Percentiles rank a stretch among this genome's conserved stretches.
phyloP scores from a whole-genome alignment of 2,888 invertebrate genomes.

The Morpho helenor region DNA sequence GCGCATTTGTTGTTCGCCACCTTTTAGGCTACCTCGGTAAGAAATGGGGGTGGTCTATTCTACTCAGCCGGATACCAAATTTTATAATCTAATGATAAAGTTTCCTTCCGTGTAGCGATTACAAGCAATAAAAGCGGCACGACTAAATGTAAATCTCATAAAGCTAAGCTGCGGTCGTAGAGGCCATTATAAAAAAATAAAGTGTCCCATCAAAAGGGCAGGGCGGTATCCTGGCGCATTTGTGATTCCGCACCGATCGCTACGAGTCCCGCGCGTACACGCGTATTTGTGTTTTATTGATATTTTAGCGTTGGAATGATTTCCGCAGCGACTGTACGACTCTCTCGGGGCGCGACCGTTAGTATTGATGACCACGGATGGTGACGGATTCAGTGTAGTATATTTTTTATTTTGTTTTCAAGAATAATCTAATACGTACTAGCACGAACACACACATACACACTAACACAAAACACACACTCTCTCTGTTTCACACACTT shows the following conservation, averaged over 20 bases:
- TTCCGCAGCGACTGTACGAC: conserved; percentile 63
- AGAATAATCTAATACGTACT: no score
- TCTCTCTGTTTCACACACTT: no score
- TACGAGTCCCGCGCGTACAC: conserved; percentile 48
- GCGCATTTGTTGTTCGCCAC: conserved; percentile 60
- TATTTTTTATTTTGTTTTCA: conserved; percentile 7
- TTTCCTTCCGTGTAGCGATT: conserved; percentile 40
- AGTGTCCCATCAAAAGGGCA: conserved; percentile 71
- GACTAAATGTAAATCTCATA: conserved; percentile 65
- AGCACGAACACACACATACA: no score
- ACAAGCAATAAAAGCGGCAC: conserved; percentile 62
- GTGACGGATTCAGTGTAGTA: conserved; percentile 43
- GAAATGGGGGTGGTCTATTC: no score
- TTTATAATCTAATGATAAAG: conserved; percentile 15
- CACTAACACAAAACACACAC: no score
- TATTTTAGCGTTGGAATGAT: conserved; percentile 75
- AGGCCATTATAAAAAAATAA: conserved; percentile 62
- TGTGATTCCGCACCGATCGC: conserved; percentile 55
- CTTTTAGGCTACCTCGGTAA: conserved; percentile 8
- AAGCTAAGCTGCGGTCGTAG: conserved; percentile 46
- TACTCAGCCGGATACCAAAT: no score
- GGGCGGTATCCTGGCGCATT: conserved; percentile 54
- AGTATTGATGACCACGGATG: conserved; percentile 56
- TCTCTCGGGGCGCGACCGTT: conserved; percentile 61
- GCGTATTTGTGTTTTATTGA: conserved; percentile 73